phyloP scores from a whole-genome alignment of 2,888 invertebrate species.

The Prosapia bicincta region DNA sequence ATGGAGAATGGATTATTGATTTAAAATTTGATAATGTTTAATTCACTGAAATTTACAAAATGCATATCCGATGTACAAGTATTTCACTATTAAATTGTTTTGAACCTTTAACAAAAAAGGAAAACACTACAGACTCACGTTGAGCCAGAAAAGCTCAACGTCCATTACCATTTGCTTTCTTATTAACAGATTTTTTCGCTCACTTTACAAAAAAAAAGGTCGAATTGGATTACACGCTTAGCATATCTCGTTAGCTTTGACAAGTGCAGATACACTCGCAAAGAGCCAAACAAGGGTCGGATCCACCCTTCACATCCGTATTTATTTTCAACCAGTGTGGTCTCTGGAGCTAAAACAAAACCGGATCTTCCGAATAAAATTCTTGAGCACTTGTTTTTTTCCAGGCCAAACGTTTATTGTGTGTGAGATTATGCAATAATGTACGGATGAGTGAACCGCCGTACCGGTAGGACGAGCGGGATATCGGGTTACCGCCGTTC shows the following conservation, averaged over 20 bases:
- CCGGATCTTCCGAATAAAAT: not conserved
- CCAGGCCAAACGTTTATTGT: not conserved
- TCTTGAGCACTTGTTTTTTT: not conserved
- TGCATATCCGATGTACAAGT: no score
- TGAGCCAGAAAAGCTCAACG: no score
- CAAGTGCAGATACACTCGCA: not conserved
- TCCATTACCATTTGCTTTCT: no score
- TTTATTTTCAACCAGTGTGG: not conserved
- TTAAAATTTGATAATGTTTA: no score
- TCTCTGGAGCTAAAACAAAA: not conserved
- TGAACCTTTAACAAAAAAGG: no score
- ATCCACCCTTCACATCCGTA: not conserved
- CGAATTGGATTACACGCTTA: no score
- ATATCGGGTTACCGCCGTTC: not conserved
- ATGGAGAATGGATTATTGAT: no score
- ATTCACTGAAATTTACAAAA: no score
- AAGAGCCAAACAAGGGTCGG: not conserved
- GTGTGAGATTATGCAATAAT: not conserved
- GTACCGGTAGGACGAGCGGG: not conserved
- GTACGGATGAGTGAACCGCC: not conserved
- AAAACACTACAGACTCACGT: no score
- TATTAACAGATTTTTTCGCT: no score
- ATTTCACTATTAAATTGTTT: no score
- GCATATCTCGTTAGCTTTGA: not conserved
- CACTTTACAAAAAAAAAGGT: no score